Conservation (phyloP, 2,888 invertebrate genomes). For the Machimus rusticus region DNA sequence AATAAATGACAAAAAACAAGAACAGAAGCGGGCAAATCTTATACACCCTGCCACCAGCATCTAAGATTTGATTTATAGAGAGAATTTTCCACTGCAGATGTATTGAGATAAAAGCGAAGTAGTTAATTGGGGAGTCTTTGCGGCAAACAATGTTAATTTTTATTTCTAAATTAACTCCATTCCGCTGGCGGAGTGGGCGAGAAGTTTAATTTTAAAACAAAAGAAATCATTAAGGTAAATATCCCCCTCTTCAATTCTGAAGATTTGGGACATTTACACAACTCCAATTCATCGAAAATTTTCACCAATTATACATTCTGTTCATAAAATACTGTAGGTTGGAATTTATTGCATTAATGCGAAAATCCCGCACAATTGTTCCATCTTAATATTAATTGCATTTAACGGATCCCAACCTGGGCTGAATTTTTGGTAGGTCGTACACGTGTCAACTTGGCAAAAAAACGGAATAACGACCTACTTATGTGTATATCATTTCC, state of each 20-base stretch:
- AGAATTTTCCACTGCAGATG: slow-evolving; percentile 17
- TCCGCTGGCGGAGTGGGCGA: not conserved
- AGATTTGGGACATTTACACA: not conserved
- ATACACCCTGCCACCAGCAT: slow-evolving; percentile 25
- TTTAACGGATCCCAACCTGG: not conserved
- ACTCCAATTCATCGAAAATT: not conserved
- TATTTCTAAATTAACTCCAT: not conserved
- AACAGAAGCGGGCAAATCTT: slow-evolving; percentile 7
- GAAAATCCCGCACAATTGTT: not conserved
- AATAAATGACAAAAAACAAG: slow-evolving; percentile 38
- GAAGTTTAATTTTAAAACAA: not conserved
- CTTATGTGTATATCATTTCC: not conserved
- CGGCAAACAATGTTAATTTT: not conserved
- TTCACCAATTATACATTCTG: not conserved
- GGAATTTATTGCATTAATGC: not conserved
- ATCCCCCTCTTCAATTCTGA: not conserved
- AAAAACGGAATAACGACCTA: not conserved
- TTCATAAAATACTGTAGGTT: not conserved
- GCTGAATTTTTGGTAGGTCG: not conserved
- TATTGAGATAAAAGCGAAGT: slow-evolving; percentile 1
- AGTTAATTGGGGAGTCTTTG: slow-evolving; percentile 11
- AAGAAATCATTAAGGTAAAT: not conserved
- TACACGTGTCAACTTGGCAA: not conserved
- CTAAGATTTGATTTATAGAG: slow-evolving; percentile 23
- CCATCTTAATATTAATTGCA: not conserved